Percentiles rank a stretch among this genome's conserved stretches.
phyloP scores from a whole-genome alignment of 2,888 invertebrate species.

The Habroteleia sp. region DNA sequence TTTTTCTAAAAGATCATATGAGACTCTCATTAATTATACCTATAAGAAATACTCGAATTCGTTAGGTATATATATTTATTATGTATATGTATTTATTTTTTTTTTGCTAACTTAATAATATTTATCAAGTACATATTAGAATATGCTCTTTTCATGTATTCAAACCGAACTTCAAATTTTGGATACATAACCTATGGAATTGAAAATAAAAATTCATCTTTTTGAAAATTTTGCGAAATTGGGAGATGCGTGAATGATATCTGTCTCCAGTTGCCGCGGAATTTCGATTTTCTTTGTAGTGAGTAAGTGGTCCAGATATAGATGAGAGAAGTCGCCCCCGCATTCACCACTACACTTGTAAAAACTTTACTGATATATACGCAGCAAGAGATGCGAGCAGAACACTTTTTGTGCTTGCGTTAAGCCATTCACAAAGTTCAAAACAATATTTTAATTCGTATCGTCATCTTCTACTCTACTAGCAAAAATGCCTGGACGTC shows the following conservation, averaged over 20 bases:
- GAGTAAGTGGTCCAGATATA: slow-evolving; percentile 79
- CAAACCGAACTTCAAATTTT: no score
- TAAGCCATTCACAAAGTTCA: slow-evolving; percentile 54
- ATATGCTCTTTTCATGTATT: no score
- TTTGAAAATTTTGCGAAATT: slow-evolving; percentile 20
- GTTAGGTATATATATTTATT: no score
- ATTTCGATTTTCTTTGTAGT: slow-evolving; percentile 54
- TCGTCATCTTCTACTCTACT: not conserved
- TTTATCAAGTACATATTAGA: no score
- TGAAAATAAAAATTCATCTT: not conserved
- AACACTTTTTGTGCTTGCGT: slow-evolving; percentile 79
- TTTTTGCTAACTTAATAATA: no score
- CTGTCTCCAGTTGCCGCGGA: slow-evolving; percentile 66
- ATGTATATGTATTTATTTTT: no score
- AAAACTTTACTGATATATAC: slow-evolving; percentile 79
- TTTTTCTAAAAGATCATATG: no score
- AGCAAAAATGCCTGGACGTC: slow-evolving; percentile 87
- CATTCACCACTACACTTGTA: slow-evolving; percentile 74
- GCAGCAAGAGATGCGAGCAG: slow-evolving; percentile 71
- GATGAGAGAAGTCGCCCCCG: slow-evolving; percentile 72
- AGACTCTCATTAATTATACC: no score
- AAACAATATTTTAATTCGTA: slow-evolving; percentile 7
- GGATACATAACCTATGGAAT: no score
- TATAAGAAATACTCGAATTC: no score
- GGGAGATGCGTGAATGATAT: slow-evolving; percentile 1